A percentile compares a stretch with the other conserved stretches of the same genome.
These are phyloP conservation scores for Palythoa heliodiscus DNA, from an alignment of 92 coral and sea anemone genomes.

Conservation along the genomic window DNA sequence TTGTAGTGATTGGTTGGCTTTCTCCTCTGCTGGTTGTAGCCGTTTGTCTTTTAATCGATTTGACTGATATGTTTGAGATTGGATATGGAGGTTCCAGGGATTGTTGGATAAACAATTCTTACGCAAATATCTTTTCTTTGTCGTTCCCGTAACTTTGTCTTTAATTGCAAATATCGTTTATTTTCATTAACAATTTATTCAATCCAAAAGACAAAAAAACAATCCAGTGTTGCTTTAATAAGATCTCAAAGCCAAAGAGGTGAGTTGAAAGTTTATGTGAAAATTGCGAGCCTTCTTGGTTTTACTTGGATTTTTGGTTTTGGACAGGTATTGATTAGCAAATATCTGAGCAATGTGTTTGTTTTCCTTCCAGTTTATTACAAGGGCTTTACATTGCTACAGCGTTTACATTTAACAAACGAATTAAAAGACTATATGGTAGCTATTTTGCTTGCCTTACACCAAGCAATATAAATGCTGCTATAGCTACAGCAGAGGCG, in stretches of 20 bases:
- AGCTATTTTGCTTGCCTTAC: not conserved
- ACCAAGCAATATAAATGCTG: not conserved
- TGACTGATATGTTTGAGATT: slow-evolving; percentile 22
- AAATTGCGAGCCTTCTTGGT: slow-evolving; percentile 42
- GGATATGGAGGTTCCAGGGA: slow-evolving; percentile 6
- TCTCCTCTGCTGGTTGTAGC: slow-evolving; percentile 7
- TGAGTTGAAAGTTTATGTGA: slow-evolving; percentile 14
- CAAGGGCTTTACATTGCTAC: slow-evolving; percentile 36
- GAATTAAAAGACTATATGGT: slow-evolving; percentile 17
- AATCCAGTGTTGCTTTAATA: not conserved
- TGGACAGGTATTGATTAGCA: not conserved
- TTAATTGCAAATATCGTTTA: not conserved
- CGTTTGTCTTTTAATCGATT: slow-evolving; percentile 17
- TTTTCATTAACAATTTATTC: slow-evolving; percentile 24
- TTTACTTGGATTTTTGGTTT: slow-evolving; percentile 45
- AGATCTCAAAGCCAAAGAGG: slow-evolving; percentile 10
- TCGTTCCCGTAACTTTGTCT: slow-evolving; percentile 6
- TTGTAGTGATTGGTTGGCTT: slow-evolving; percentile 27
- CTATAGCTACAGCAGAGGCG: not conserved
- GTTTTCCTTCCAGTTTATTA: slow-evolving; percentile 16
- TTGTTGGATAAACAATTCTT: slow-evolving; percentile 36
- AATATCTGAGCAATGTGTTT: slow-evolving; percentile 18
- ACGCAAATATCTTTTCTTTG: slow-evolving; percentile 34
- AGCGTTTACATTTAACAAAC: slow-evolving; percentile 32
- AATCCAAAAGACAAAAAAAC: slow-evolving; percentile 12